These are phyloP conservation scores for Melanchra persicariae DNA, from an alignment of 2,888 invertebrate species.

Conservation along the genomic window DNA sequence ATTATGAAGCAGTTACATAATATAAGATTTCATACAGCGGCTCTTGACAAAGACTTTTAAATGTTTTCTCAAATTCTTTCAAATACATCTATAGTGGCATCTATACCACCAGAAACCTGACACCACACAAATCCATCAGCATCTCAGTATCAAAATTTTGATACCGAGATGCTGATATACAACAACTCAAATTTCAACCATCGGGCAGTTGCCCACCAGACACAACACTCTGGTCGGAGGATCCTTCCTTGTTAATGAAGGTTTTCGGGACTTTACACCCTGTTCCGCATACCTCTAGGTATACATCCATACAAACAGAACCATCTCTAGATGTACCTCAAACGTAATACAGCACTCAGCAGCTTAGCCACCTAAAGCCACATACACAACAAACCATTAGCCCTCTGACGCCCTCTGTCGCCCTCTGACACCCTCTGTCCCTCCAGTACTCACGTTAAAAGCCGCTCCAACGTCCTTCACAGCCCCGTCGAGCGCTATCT, in stretches of 20 bases:
- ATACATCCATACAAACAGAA: neutral
- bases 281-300: too few species aligned
- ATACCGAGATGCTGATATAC: too few species aligned
- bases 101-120: too few species aligned
- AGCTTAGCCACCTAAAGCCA: constrained; percentile 14
- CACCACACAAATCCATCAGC: too few species aligned
- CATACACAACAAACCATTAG: constrained; percentile 48
- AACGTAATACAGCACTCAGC: constrained; percentile 14
- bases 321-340: neutral
- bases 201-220: too few species aligned
- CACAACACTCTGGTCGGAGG: too few species aligned
- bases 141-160: too few species aligned
- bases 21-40: neutral
- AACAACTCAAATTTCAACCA: too few species aligned
- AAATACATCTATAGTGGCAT: too few species aligned
- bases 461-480: constrained; percentile 24
- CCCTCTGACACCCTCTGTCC: constrained; percentile 25
- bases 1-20: neutral
- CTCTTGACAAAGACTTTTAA: neutral
- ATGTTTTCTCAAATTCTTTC: neutral
- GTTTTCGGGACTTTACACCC: too few species aligned
- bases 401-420: constrained; percentile 31
- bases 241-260: too few species aligned
- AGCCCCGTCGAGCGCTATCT: constrained; percentile 27
- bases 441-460: constrained; percentile 47